Base-by-base conservation (phyloP, 2,113 vertebrate genomes). In the Apteryx mantelli region DNA sequence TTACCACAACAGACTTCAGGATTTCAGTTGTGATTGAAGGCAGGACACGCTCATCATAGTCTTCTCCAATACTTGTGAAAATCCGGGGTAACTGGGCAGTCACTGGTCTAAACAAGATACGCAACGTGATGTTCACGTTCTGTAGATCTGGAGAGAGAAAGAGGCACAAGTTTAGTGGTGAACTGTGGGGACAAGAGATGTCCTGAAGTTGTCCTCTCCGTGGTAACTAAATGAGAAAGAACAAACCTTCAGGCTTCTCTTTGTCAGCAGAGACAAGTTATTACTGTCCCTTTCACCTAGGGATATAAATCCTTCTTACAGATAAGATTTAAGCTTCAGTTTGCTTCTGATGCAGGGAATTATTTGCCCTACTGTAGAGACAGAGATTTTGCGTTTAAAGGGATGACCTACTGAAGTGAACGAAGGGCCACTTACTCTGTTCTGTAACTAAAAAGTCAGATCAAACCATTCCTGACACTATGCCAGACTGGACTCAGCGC, bases 51-150 rank as follows among this genome's bases (percentile, higher is more conserved):
- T 99, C 99, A 4, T 99, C 99, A 0, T 99, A 99, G 97, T 99
- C 99, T 93, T 99, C 99, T 2, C 99, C 99, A 2, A 99, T 99
- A 91, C 98, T 99, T 88, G 98, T 99, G 97, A 98, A 99, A 96
- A 99, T 99, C 15, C 99, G 98, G 0, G 99, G 99, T 19, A 99
- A 98, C 97, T 99, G 99, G 50, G 56, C 93, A 1, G 98, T 98
- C 15, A 99, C 96, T 0, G 99, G 99, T 81, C 99, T 98, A 96
- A 99, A 99, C 7, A 99, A 98, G 98, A 99, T 99, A 13, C 99
- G 98, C 94, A 99, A 91, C 0, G 99, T 99, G 98, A 99, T 99
- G 97, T 99, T 99, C 63, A 99, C 99, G 3, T 99, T 99, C 99
- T 99, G 99, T 81, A 99, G 97, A 98, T 99, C 99, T 99, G 97